A percentile compares a stretch with the other conserved stretches of the same genome.
These are phyloP conservation scores for Pantelozetes paolii DNA, from an alignment of 2,888 invertebrate species.

Conservation along the genomic window DNA sequence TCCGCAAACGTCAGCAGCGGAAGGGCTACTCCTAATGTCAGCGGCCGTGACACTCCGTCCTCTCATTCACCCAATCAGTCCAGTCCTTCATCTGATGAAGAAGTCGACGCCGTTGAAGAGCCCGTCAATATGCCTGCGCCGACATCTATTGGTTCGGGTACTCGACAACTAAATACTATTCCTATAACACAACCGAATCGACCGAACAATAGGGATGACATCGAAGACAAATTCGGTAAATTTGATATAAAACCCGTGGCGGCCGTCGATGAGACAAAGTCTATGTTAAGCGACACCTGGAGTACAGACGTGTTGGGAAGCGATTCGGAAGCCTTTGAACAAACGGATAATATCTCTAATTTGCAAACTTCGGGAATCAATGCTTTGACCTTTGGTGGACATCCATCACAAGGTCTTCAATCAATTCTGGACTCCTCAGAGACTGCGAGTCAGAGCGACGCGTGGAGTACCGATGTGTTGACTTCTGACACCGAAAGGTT, in stretches of 20 bases:
- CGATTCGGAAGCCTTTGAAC: slow-evolving; percentile 88
- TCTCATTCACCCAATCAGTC: slow-evolving; percentile 61
- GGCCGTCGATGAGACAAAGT: slow-evolving; percentile 87
- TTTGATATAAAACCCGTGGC: slow-evolving; percentile 79
- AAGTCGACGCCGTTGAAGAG: slow-evolving; percentile 44
- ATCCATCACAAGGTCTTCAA: neutral
- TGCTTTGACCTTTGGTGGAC: neutral
- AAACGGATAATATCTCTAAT: slow-evolving; percentile 56
- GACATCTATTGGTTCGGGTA: neutral
- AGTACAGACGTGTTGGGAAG: slow-evolving; percentile 96
- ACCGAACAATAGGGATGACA: slow-evolving; percentile 71
- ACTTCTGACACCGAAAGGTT: slow-evolving; percentile 87
- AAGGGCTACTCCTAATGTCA: slow-evolving; percentile 89
- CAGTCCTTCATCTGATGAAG: slow-evolving; percentile 46
- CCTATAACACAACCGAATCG: slow-evolving; percentile 28
- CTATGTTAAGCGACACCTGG: slow-evolving; percentile 97
- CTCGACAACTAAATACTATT: neutral
- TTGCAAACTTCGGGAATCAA: slow-evolving; percentile 3
- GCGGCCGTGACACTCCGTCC: slow-evolving; percentile 91
- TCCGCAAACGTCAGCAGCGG: slow-evolving; percentile 78
- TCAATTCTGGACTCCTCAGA: slow-evolving; percentile 67
- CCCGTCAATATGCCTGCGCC: neutral
- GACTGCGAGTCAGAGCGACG: slow-evolving; percentile 77
- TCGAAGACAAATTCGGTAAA: slow-evolving; percentile 97
- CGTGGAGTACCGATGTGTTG: slow-evolving; percentile 95